phyloP scores from a whole-genome alignment of 2,888 invertebrate species.

The Drosophila setosimentum region DNA sequence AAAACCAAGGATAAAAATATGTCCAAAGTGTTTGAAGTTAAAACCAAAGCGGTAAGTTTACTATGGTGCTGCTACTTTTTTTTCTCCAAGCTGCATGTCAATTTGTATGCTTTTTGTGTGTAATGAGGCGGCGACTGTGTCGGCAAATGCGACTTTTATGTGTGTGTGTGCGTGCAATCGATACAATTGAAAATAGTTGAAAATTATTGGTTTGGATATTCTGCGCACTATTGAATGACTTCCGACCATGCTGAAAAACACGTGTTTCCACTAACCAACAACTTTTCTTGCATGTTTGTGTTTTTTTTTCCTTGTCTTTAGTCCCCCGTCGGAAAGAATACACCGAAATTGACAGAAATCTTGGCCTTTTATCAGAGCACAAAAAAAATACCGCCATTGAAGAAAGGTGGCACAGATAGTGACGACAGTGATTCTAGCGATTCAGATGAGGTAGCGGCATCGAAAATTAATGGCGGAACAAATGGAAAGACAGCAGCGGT shows the following conservation, averaged over 20 bases:
- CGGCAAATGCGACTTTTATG: background rate
- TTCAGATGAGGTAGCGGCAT: conserved; percentile 29
- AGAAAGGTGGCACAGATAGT: conserved; percentile 62
- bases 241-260: conserved; percentile 44
- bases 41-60: conserved; percentile 90
- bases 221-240: background rate
- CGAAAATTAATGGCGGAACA: conserved; percentile 19
- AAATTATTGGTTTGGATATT: background rate
- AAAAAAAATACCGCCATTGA: conserved; percentile 85
- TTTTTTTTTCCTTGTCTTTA: conserved; percentile 83
- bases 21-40: conserved; percentile 89
- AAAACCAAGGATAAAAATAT: conserved; percentile 88
- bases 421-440: conserved; percentile 74
- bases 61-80: background rate
- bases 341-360: conserved; percentile 88
- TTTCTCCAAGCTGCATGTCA: conserved; percentile 17
- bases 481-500: conserved; percentile 48
- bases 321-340: conserved; percentile 88
- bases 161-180: conserved; percentile 6
- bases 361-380: conserved; percentile 87
- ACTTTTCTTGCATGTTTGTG: conserved; percentile 14
- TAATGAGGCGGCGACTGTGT: background rate
- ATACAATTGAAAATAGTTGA: conserved; percentile 2
- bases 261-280: conserved; percentile 68
- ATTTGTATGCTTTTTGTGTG: conserved; percentile 4